phyloP scores from a whole-genome alignment of 2,113 vertebrate species.

The Lampris incognitus region DNA sequence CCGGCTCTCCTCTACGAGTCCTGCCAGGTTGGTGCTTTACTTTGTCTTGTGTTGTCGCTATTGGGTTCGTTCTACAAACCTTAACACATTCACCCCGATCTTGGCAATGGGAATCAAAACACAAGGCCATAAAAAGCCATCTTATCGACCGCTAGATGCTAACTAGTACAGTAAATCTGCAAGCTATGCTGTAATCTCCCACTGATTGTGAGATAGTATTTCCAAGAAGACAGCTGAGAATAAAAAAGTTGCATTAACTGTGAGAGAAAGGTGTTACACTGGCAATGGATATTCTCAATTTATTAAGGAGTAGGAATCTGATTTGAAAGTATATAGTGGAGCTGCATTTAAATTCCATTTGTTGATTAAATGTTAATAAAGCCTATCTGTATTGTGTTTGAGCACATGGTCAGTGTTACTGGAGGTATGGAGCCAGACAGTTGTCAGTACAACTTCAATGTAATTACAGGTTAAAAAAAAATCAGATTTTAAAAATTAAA shows the following conservation, averaged over 20 bases:
- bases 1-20: too few species aligned
- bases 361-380: background rate
- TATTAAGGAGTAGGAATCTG: slow-evolving; percentile 22
- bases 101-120: too few species aligned
- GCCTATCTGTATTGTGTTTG: background rate
- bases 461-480: too few species aligned
- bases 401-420: background rate
- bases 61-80: too few species aligned
- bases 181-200: background rate
- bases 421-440: background rate
- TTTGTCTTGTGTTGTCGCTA: too few species aligned
- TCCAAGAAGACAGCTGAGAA: slow-evolving; percentile 19
- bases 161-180: slow-evolving; percentile 18
- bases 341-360: slow-evolving; percentile 23
- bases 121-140: background rate
- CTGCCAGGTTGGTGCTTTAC: too few species aligned
- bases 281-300: slow-evolving; percentile 28
- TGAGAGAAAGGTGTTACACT: background rate
- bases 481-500: too few species aligned
- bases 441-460: too few species aligned
- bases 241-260: background rate
- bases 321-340: slow-evolving; percentile 12
- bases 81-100: background rate
- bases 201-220: background rate
- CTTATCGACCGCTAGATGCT: slow-evolving; percentile 2